These are phyloP conservation scores for Galerucella nymphaeae DNA, from an alignment of 2,888 invertebrate genomes.

Conservation along the genomic window DNA sequence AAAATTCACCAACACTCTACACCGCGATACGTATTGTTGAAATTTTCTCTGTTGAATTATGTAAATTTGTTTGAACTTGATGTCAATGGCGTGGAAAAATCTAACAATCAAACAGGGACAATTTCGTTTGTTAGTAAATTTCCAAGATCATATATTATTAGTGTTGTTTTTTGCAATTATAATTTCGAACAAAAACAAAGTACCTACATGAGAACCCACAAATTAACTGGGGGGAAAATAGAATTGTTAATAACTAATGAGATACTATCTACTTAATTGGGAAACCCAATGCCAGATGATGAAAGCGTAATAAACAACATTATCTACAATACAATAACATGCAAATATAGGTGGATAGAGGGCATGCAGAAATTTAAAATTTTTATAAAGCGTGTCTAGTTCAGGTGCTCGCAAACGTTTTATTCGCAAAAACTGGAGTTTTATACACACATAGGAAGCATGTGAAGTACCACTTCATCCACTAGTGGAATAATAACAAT, in stretches of 20 bases:
- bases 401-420: constrained; percentile 25
- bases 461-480: too few species aligned
- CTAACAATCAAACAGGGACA: constrained; percentile 25
- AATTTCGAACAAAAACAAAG: constrained; percentile 30
- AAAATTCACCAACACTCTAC: background rate
- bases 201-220: constrained; percentile 50
- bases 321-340: constrained; percentile 50
- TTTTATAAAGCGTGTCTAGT: constrained; percentile 54
- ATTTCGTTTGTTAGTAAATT: constrained; percentile 15
- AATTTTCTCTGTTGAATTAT: constrained; percentile 2
- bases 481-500: too few species aligned
- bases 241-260: constrained; percentile 57
- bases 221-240: constrained; percentile 58
- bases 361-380: constrained; percentile 46
- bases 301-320: constrained; percentile 50
- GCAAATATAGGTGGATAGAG: constrained; percentile 53
- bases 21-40: background rate
- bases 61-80: constrained; percentile 12
- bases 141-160: constrained; percentile 26
- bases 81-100: constrained; percentile 30
- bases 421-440: background rate
- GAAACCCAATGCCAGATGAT: constrained; percentile 63
- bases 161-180: constrained; percentile 20
- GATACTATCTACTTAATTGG: constrained; percentile 56
- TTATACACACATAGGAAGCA: too few species aligned